Evolutionary conservation across 64 coral and sea anemone species (phyloP).

Genomic region (Montipora cactus): DNA sequence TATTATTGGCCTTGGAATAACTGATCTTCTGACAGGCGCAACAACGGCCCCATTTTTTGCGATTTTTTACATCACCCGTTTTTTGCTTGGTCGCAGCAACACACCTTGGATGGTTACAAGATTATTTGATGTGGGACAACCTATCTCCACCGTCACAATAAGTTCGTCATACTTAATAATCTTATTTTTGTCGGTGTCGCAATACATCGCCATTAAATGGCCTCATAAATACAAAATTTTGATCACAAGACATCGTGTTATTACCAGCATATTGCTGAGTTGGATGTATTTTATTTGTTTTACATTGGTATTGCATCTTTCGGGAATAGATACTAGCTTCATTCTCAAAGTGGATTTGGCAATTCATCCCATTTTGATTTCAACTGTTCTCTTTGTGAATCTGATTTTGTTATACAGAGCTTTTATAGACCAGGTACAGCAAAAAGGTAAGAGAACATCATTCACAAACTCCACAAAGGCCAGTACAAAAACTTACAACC

Average conservation of each 20-base stretch:
- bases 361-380: conserved; percentile 80
- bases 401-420: conserved; percentile 63
- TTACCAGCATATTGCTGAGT: conserved; percentile 61
- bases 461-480: not conserved
- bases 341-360: conserved; percentile 74
- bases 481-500: conserved; percentile 34
- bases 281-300: conserved; percentile 81
- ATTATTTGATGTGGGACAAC: conserved; percentile 51
- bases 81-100: not conserved
- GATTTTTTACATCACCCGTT: conserved; percentile 53
- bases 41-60: conserved; percentile 90
- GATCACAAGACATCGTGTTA: conserved; percentile 57
- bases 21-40: conserved; percentile 80
- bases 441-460: not conserved
- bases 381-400: conserved; percentile 60
- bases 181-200: conserved; percentile 74
- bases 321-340: conserved; percentile 49
- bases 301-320: conserved; percentile 59
- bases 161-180: conserved; percentile 92
- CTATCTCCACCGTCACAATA: conserved; percentile 86
- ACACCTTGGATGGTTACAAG: not conserved
- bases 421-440: conserved; percentile 67
- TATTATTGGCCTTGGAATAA: conserved; percentile 77
- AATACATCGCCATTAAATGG: conserved; percentile 81
- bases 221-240: conserved; percentile 78